Evolutionary conservation across 2,113 vertebrate species (phyloP), one percentile per base, ranked within the genome.

Genomic region (Tyrannus savana): DNA sequence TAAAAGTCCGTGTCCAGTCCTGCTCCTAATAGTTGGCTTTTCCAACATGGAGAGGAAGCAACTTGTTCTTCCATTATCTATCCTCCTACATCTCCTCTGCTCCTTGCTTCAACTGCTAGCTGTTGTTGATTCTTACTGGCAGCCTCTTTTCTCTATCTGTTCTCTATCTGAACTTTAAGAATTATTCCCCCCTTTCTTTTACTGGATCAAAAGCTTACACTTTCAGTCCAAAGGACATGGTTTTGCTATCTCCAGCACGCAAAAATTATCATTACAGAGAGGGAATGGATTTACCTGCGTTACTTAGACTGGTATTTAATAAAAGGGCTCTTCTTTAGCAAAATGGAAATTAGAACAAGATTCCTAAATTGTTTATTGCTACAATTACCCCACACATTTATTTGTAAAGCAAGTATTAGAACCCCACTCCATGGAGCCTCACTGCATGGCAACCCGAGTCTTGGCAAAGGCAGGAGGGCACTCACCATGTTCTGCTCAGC

Each of bases 401-500:
- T 55, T 59, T 59, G 3, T 56, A 75, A 59, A 80, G 30, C 37
- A 91, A 55, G 9, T 42, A 55, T 22, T 42, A 74, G 88, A 74
- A 9, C 22, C 39, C 28, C 9, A 9, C 25, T 55, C 22, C 46
- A 12, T 24, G 37, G 49, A 31, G 66, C 52, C 55, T 72, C 22
- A 10, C 33, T 27, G 13, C 62, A 33, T 1, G 27, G 10, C 31
- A 66, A 37, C 2, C 58, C 5, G 12, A 47, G n/a, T 33, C 33
- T 49, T 62, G 42, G 17, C 1, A n/a, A 78, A 78, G 6, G 31
- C 31, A 23, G 42, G 73, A 56, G 42, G 58, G 10, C 44, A 93
- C 84, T 68, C 98, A 99, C 99, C 99, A 99, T 99, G 97, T 99
- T 99, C 96, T 99, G 99, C 93, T 99, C 99, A 35, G 99, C 98